Evolutionary conservation across 2,797 vertebrate species (phyloP), one percentile per base, ranked within the genome.

Genomic region (Dallia pectoralis): DNA sequence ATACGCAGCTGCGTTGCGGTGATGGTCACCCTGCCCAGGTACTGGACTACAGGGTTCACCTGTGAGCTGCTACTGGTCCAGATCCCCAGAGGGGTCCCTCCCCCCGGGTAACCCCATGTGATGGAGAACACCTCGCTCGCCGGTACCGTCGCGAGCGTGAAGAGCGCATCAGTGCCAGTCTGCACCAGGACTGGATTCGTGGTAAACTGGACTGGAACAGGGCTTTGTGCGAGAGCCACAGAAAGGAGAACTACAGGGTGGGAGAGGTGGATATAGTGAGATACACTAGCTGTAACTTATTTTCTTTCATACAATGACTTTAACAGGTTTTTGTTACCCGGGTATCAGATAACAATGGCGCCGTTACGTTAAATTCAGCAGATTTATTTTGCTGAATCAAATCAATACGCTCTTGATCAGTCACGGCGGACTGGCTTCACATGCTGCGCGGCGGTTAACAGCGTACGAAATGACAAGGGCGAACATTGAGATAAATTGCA

Each of bases 1-100:
- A 94, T 92, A 4, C 36, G 82, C 49, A 94, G 89, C 78, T 91
- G 88, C 18, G 75, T 91, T 77, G 83, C 78, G 0, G 79, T 80
- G 79, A 94, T 87, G 79, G 66, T 82, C 80, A 93, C 6, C 73
- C 93, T 75, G 69, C 85, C 88, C 47, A 4, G 9, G 77, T 89
- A 94, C 85, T 91, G 91, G 0, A 74, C 0, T 3, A 86, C 83
- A 0, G 56, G 0, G 18, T 89, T 78, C 0, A 91, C 0, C 4
- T 4, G 0, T 0, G 84, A 0, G 0, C 0, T 0, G 0, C 25
- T 76, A 3, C 65, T 77, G 1, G 19, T 4, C 87, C 88, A 94
- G 22, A 86, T 11, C 0, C 87, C 93, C 79, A 94, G 73, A 0
- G 87, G 75, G 0, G 70, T 69, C 0, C 1, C 61, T 7, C 71